Percentiles rank a stretch among this genome's conserved stretches.
Conservation (phyloP, 2,888 invertebrate species). For the Phragmatobia fuliginosa region DNA sequence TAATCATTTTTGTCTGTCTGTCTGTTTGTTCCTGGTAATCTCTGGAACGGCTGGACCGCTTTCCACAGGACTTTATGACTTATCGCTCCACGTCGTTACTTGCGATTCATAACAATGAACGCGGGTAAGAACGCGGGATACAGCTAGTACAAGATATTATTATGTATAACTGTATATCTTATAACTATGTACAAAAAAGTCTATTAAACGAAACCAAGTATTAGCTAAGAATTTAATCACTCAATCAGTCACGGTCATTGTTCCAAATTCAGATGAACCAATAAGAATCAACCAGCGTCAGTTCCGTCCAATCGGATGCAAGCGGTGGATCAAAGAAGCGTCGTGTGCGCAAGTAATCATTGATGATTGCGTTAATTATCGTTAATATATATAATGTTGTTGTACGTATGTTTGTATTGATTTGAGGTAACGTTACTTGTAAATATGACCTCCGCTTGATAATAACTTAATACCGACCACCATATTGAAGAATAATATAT, state of each 20-base stretch:
- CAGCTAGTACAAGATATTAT: no score
- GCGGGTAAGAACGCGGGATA: no score
- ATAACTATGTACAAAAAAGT: not conserved
- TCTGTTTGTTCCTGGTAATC: no score
- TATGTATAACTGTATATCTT: not conserved
- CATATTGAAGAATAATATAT: not conserved
- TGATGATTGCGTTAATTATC: conserved; percentile 42
- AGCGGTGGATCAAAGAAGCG: conserved; percentile 45
- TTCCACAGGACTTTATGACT: no score
- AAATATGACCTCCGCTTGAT: conserved; percentile 30
- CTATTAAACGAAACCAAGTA: not conserved
- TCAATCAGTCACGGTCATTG: conserved; percentile 51
- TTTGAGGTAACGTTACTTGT: conserved; percentile 30
- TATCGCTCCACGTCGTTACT: no score
- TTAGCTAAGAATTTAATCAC: conserved; percentile 28
- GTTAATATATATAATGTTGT: conserved; percentile 25
- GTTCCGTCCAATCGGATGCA: conserved; percentile 35
- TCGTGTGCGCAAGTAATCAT: conserved; percentile 41
- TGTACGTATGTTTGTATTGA: conserved; percentile 10
- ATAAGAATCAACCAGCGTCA: conserved; percentile 47
- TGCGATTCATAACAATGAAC: no score
- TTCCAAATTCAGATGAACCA: conserved; percentile 57
- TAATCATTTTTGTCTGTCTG: no score
- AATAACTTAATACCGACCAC: conserved; percentile 12
- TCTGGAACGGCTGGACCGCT: no score